Conservation (phyloP, 2,797 vertebrate species). For the Anomalospiza imberbis region DNA sequence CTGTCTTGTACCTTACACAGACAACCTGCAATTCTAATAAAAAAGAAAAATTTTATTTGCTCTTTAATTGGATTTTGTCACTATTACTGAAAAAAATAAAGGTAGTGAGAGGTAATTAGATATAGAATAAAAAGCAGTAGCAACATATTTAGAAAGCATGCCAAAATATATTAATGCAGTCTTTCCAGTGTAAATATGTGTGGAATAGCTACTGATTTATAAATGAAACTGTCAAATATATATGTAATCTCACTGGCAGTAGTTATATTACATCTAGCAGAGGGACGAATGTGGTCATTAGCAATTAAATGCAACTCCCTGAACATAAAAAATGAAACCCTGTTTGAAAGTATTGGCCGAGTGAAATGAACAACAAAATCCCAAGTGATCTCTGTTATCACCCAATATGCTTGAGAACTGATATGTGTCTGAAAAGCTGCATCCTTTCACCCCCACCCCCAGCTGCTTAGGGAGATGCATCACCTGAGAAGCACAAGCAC, state of each 20-base stretch:
- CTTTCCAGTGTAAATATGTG: not conserved
- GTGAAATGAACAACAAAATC: not conserved
- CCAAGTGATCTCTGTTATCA: not conserved
- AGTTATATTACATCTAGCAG: not conserved
- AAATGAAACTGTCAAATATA: not conserved
- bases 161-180: not conserved
- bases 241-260: not conserved
- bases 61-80: not conserved
- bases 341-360: not conserved
- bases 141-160: not conserved
- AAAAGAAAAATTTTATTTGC: not conserved
- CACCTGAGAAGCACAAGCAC: not conserved
- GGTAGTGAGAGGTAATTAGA: not conserved
- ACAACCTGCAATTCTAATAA: not conserved
- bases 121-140: not conserved
- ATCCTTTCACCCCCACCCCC: not conserved
- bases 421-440: not conserved
- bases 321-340: not conserved
- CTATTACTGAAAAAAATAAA: not conserved
- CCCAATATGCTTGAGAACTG: not conserved
- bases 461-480: not conserved
- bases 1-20: not conserved
- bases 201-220: not conserved
- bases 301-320: not conserved
- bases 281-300: not conserved